phyloP scores from a whole-genome alignment of 2,113 vertebrate genomes.

The Prochilodus magdalenae region DNA sequence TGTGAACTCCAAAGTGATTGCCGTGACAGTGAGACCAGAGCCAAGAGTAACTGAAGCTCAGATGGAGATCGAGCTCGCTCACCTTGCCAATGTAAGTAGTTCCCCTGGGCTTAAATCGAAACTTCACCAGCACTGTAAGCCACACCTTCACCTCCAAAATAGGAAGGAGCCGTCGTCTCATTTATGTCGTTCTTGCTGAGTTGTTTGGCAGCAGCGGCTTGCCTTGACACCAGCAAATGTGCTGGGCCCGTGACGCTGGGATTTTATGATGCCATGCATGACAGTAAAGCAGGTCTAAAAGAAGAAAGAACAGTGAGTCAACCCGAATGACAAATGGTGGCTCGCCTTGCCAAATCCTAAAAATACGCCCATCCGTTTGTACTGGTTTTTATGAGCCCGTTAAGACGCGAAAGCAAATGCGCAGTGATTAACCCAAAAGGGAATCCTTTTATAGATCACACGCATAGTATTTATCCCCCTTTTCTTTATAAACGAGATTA shows the following conservation, averaged over 20 bases:
- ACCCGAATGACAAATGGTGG: not conserved
- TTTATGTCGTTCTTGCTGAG: not conserved
- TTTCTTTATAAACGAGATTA: slow-evolving; percentile 8
- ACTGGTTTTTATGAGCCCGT: not conserved
- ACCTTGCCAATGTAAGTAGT: slow-evolving; percentile 93
- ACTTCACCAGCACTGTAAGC: not conserved
- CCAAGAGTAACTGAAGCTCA: slow-evolving; percentile 87
- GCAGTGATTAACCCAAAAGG: slow-evolving; percentile 4
- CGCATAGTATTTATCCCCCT: not conserved
- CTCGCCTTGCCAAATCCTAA: slow-evolving; percentile 6
- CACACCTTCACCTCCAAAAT: not conserved
- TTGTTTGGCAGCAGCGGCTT: not conserved
- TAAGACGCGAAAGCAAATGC: slow-evolving; percentile 3
- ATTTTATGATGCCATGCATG: slow-evolving; percentile 20
- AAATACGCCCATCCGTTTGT: not conserved
- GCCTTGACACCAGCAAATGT: not conserved
- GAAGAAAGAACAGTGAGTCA: not conserved
- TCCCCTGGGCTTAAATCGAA: not conserved
- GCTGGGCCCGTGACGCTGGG: not conserved
- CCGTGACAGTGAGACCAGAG: slow-evolving; percentile 95
- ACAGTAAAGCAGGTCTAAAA: not conserved
- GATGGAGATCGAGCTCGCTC: slow-evolving; percentile 96
- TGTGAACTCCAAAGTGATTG: slow-evolving; percentile 97
- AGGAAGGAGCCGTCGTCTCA: not conserved
- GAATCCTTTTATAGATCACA: slow-evolving; percentile 8